phyloP scores from a whole-genome alignment of 2,888 invertebrate species.

The Neoaliturus tenellus region DNA sequence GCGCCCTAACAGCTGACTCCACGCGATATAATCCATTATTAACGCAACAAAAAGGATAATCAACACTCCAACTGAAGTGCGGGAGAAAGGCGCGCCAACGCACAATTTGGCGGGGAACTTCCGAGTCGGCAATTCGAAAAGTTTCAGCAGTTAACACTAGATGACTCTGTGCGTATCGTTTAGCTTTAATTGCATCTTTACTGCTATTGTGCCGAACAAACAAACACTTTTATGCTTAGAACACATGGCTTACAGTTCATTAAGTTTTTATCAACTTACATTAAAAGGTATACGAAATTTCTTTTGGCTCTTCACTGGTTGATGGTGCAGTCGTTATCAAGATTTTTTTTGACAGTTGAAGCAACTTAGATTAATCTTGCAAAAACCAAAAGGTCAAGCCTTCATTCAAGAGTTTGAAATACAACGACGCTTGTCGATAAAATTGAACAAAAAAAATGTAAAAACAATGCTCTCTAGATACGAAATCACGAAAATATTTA shows the following conservation, averaged over 20 bases:
- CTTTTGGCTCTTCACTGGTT: not conserved
- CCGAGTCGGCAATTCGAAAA: conserved; percentile 23
- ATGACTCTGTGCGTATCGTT: conserved; percentile 20
- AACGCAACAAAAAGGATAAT: conserved; percentile 20
- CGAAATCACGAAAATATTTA: no score
- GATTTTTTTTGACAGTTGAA: not conserved
- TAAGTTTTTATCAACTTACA: not conserved
- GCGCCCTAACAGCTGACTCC: not conserved
- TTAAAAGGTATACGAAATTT: not conserved
- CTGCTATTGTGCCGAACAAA: not conserved
- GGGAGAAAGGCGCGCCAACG: not conserved
- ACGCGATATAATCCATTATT: conserved; percentile 1
- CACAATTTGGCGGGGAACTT: conserved; percentile 21
- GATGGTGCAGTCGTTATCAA: not conserved
- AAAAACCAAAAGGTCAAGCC: not conserved
- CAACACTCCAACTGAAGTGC: conserved; percentile 16
- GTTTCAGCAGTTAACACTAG: conserved; percentile 8
- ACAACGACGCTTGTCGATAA: no score
- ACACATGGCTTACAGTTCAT: not conserved
- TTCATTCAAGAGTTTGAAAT: no score
- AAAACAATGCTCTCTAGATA: no score
- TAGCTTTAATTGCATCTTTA: conserved; percentile 14
- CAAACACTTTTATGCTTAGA: not conserved
- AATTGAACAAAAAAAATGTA: no score
- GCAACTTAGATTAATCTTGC: not conserved